Evolutionary conservation across 1,140 invertebrate genomes (phyloP).

Genomic region (Diabrotica virgifera): DNA sequence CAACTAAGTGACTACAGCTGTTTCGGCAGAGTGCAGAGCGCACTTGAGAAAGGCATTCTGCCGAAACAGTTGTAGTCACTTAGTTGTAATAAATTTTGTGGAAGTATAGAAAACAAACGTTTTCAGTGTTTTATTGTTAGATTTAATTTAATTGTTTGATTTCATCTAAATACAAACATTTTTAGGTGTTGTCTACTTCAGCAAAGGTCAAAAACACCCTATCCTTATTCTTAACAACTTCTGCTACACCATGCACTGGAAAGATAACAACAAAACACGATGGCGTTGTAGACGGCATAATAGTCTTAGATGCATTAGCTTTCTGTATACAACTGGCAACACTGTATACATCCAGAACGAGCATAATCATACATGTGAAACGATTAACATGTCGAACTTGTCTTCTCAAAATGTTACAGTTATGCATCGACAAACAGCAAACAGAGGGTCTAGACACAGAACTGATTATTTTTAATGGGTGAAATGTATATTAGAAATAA

Average conservation of each 20-base stretch:
- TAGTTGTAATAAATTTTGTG: too few species aligned
- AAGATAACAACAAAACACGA: slow-evolving; percentile 26
- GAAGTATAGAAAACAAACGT: too few species aligned
- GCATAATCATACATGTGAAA: slow-evolving; percentile 28
- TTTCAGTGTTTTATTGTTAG: too few species aligned
- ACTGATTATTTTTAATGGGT: too few species aligned
- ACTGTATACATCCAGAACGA: slow-evolving; percentile 21
- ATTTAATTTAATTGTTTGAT: too few species aligned
- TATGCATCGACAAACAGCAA: not conserved
- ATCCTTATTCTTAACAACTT: slow-evolving; percentile 26
- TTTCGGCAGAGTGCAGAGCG: too few species aligned
- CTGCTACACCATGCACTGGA: slow-evolving; percentile 20
- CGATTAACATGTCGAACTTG: slow-evolving; percentile 1
- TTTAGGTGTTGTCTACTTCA: slow-evolving; percentile 31
- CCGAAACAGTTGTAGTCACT: too few species aligned
- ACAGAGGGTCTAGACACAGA: too few species aligned
- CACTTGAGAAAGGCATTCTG: too few species aligned
- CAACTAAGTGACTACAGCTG: too few species aligned
- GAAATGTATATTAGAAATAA: too few species aligned
- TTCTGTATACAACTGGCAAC: slow-evolving; percentile 30
- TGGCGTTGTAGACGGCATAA: slow-evolving; percentile 31
- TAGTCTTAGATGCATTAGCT: slow-evolving; percentile 28
- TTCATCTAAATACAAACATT: slow-evolving; percentile 9
- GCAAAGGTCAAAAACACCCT: slow-evolving; percentile 29
- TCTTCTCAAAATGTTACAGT: not conserved